phyloP scores from a whole-genome alignment of 37 sponge, comb jelly and placozoan species.

The Crambe crambe region DNA sequence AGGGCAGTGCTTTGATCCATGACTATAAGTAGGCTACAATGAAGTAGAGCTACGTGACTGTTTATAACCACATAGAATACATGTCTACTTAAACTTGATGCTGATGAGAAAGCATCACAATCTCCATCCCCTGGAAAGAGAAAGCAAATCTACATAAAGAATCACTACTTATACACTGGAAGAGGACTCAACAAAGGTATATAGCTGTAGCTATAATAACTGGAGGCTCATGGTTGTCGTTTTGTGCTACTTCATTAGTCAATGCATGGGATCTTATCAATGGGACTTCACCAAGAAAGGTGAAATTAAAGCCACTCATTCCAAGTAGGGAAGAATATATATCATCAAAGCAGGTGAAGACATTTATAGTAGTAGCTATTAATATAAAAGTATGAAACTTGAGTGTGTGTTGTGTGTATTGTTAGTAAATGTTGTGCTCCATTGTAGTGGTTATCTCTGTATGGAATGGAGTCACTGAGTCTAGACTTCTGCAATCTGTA shows the following conservation, averaged over 20 bases:
- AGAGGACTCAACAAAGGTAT: slow-evolving; percentile 40
- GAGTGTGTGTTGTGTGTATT: background rate
- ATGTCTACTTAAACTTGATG: background rate
- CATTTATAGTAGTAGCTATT: too few relatives aligned
- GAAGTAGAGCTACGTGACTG: too few relatives aligned
- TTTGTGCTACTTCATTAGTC: background rate
- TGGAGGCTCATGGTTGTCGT: too few relatives aligned
- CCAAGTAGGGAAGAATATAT: slow-evolving; percentile 30
- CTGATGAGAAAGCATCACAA: background rate
- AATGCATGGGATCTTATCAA: slow-evolving; percentile 9
- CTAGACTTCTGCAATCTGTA: background rate
- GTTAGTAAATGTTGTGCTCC: background rate
- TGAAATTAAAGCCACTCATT: slow-evolving; percentile 6
- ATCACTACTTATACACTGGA: slow-evolving; percentile 16
- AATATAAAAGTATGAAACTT: too few relatives aligned
- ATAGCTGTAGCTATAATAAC: background rate
- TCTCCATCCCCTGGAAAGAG: background rate
- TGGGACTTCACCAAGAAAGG: background rate
- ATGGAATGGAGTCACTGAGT: slow-evolving; percentile 25
- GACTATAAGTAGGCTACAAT: too few relatives aligned
- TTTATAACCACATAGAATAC: background rate
- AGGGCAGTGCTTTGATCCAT: too few relatives aligned
- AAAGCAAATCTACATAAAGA: background rate
- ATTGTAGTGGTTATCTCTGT: slow-evolving; percentile 41
- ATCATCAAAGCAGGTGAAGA: slow-evolving; percentile 28